Conservation (phyloP, 1,140 invertebrate species). For the Thalassaphorura encarpata region DNA sequence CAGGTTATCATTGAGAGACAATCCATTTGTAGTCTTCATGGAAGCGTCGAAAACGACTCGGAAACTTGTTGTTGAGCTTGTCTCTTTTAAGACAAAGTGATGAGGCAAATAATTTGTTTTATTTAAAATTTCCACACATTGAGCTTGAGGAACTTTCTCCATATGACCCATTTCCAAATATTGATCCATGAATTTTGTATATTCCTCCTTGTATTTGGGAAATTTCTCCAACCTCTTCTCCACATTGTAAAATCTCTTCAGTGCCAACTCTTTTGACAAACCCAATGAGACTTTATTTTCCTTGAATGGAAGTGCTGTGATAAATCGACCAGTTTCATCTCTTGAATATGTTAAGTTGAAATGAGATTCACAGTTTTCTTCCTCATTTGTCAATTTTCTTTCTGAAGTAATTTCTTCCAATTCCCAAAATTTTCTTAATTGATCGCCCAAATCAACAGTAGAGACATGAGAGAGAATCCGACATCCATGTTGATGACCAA, state of each 20-base stretch:
- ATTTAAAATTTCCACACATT: neutral
- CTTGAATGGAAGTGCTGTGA: conserved; percentile 30
- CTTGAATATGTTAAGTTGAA: conserved; percentile 23
- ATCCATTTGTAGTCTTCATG: neutral
- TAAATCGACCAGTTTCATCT: conserved; percentile 23
- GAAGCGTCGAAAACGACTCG: conserved; percentile 10
- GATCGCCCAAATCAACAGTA: conserved; percentile 11
- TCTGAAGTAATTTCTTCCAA: conserved; percentile 27
- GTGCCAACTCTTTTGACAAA: conserved; percentile 15
- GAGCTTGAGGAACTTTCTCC: conserved; percentile 12
- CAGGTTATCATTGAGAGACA: conserved; percentile 23
- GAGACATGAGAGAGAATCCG: conserved; percentile 4
- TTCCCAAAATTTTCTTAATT: conserved; percentile 33
- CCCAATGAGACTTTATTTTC: conserved; percentile 9
- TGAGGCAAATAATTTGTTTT: conserved; percentile 8
- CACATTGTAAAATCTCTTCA: conserved; percentile 19
- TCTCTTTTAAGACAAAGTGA: conserved; percentile 8
- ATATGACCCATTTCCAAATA: conserved; percentile 35
- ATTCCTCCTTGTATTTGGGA: neutral
- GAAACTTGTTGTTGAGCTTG: neutral
- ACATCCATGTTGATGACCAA: conserved; percentile 15
- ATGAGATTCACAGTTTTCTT: conserved; percentile 28
- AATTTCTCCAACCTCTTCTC: neutral
- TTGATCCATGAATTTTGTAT: conserved; percentile 34
- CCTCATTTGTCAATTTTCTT: neutral